Percentiles rank a stretch among this genome's conserved stretches.
phyloP scores from a whole-genome alignment of 2,797 vertebrate genomes.

The Podarcis siculus region DNA sequence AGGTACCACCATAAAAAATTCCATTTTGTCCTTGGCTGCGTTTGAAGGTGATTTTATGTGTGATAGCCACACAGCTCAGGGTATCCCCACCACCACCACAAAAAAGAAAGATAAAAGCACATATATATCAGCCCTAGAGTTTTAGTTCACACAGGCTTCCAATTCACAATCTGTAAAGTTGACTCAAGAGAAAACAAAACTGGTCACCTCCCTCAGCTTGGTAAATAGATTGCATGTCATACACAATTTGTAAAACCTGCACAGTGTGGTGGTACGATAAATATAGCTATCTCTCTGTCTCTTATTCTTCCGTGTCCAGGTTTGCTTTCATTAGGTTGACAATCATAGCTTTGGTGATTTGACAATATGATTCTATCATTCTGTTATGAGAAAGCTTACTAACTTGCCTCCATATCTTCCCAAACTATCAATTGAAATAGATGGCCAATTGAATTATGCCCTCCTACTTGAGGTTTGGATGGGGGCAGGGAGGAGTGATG shows the following conservation, averaged over 20 bases:
- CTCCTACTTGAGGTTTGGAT: background rate
- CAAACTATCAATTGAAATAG: constrained; percentile 12
- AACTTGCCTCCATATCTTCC: background rate
- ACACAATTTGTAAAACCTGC: constrained; percentile 27
- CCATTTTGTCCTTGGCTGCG: background rate
- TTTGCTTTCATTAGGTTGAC: constrained; percentile 35
- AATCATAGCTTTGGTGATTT: constrained; percentile 25
- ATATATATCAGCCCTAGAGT: background rate
- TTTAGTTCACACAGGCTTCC: background rate
- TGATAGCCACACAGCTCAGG: background rate
- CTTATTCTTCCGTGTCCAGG: constrained; percentile 2
- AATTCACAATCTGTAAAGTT: background rate
- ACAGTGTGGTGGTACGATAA: constrained; percentile 1
- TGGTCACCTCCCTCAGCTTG: background rate
- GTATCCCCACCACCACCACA: background rate
- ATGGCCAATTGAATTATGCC: constrained; percentile 17
- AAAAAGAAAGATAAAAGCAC: background rate
- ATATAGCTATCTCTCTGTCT: background rate
- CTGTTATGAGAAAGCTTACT: constrained; percentile 22
- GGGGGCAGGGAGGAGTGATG: background rate
- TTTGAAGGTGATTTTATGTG: background rate
- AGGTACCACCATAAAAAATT: background rate
- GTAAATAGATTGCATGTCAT: constrained; percentile 6
- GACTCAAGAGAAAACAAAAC: background rate
- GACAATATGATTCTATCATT: constrained; percentile 22